A percentile compares a stretch with the other conserved stretches of the same genome.
These are phyloP conservation scores for Xenopus petersii DNA, from an alignment of 2,797 vertebrate species.

Conservation along the genomic window DNA sequence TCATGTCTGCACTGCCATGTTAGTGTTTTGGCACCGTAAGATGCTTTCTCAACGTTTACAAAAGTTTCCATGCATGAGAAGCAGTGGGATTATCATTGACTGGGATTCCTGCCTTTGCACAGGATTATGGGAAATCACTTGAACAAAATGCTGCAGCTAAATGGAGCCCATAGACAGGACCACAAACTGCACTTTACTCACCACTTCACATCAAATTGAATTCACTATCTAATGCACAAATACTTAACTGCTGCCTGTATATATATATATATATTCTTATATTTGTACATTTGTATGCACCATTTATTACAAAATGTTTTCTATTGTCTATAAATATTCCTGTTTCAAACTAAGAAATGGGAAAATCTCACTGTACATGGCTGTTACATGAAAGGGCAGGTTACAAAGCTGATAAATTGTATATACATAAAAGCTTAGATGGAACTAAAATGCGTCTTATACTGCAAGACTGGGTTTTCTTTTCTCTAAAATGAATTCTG, in stretches of 20 bases:
- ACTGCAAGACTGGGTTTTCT: too few species aligned
- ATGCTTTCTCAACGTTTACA: too few species aligned
- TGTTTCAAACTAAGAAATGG: too few species aligned
- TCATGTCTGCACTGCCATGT: background rate
- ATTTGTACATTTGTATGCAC: conserved; percentile 17
- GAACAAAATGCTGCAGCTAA: background rate
- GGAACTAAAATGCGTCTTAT: too few species aligned
- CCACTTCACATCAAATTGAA: background rate
- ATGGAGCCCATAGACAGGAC: background rate
- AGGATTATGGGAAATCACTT: background rate
- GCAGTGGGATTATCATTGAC: background rate
- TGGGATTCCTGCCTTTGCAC: background rate
- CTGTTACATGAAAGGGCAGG: too few species aligned
- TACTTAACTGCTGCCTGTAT: conserved; percentile 6
- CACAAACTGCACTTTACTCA: background rate
- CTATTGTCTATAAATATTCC: too few species aligned
- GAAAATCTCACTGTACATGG: too few species aligned
- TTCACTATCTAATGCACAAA: background rate
- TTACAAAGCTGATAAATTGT: too few species aligned
- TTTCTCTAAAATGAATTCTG: too few species aligned
- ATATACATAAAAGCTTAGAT: too few species aligned
- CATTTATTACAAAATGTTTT: conserved; percentile 31
- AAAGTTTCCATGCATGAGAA: background rate
- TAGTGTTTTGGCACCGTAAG: too few species aligned
- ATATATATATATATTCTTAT: conserved; percentile 4